Evolutionary conservation across 2,888 invertebrate genomes (phyloP).

Genomic region (Cotesia congregata): DNA sequence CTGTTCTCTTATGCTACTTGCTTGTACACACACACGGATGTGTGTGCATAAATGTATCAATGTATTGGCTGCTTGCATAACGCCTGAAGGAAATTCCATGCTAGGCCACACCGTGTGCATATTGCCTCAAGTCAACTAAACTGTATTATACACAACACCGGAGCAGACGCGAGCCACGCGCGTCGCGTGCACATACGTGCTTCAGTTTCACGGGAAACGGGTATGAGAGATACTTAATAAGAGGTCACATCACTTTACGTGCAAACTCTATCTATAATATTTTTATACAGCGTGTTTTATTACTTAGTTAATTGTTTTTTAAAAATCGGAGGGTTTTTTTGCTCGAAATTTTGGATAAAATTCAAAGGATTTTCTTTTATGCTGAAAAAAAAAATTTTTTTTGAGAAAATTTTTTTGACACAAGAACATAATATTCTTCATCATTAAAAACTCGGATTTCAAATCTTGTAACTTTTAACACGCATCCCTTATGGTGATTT

Average conservation of each 20-base stretch:
- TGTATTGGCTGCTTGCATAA: slow-evolving; percentile 46
- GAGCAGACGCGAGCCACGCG: slow-evolving; percentile 49
- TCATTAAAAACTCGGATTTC: too few relatives aligned
- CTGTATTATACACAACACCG: slow-evolving; percentile 27
- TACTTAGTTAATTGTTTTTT: too few relatives aligned
- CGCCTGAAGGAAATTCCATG: slow-evolving; percentile 51
- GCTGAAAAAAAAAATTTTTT: too few relatives aligned
- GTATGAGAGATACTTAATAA: slow-evolving; percentile 31
- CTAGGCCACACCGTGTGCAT: slow-evolving; percentile 49
- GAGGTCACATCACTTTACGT: slow-evolving; percentile 14
- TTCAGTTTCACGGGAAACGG: slow-evolving; percentile 36
- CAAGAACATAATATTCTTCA: too few relatives aligned
- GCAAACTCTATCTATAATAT: not conserved
- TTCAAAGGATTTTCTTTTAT: too few relatives aligned
- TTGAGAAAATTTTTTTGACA: too few relatives aligned
- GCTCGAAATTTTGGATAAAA: too few relatives aligned
- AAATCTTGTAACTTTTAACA: too few relatives aligned
- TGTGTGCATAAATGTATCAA: slow-evolving; percentile 37
- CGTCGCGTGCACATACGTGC: slow-evolving; percentile 48
- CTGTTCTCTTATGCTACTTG: slow-evolving; percentile 18
- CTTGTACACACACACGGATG: slow-evolving; percentile 42
- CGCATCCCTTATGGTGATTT: too few relatives aligned
- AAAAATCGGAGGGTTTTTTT: too few relatives aligned
- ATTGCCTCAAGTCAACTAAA: slow-evolving; percentile 26
- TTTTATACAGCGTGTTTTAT: not conserved